Evolutionary conservation across 2,888 invertebrate species (phyloP).

Genomic region (Branchinecta sandiegonensis): DNA sequence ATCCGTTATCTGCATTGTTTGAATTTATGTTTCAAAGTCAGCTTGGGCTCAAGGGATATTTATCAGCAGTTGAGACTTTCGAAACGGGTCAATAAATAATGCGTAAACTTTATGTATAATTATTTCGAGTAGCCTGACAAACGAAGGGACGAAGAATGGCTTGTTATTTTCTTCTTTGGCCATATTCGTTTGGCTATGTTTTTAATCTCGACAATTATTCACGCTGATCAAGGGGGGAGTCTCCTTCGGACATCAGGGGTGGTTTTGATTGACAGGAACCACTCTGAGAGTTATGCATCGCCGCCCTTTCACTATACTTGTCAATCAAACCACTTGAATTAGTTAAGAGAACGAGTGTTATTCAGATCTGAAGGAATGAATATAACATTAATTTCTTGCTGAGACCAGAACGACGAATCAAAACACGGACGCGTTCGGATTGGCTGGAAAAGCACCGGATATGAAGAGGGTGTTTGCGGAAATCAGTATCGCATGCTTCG

Average conservation of each 20-base stretch:
- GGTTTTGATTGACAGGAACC: slow-evolving; percentile 10
- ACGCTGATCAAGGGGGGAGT: slow-evolving; percentile 16
- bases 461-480: too few relatives aligned
- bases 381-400: slow-evolving; percentile 7
- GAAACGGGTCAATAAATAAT: too few relatives aligned
- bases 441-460: background rate
- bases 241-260: background rate
- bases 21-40: too few relatives aligned
- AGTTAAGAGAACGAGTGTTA: background rate
- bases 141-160: too few relatives aligned
- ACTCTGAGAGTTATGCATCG: slow-evolving; percentile 14
- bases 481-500: too few relatives aligned
- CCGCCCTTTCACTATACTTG: slow-evolving; percentile 16
- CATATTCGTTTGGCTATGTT: too few relatives aligned
- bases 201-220: slow-evolving; percentile 5
- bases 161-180: too few relatives aligned
- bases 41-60: too few relatives aligned
- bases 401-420: background rate
- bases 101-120: too few relatives aligned
- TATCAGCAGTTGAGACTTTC: too few relatives aligned
- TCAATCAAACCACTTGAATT: slow-evolving; percentile 16
- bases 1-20: too few relatives aligned
- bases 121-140: too few relatives aligned
- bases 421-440: background rate
- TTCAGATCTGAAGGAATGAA: background rate